Conservation (phyloP, 2,888 invertebrate genomes). For the Heterodera filipjevi region DNA sequence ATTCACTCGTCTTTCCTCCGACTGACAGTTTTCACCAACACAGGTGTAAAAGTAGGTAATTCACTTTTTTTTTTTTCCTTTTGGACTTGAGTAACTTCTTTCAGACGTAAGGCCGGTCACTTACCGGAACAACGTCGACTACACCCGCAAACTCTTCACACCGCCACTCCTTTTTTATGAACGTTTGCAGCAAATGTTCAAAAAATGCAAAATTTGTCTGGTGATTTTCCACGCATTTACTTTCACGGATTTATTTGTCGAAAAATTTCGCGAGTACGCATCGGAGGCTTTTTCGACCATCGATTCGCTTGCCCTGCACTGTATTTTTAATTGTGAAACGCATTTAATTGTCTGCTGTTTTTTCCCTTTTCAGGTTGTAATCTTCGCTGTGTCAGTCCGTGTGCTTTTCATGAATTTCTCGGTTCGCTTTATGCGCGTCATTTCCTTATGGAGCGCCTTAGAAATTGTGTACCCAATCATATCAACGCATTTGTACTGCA, state of each 20-base stretch:
- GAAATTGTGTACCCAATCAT: conserved; percentile 29
- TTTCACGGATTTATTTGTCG: conserved; percentile 36
- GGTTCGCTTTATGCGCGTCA: not conserved
- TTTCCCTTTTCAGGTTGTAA: conserved; percentile 16
- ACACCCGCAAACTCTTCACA: conserved; percentile 35
- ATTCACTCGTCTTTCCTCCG: not conserved
- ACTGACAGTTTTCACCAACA: not conserved
- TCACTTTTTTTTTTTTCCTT: not conserved
- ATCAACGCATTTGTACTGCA: conserved; percentile 19
- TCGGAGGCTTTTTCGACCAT: conserved; percentile 17
- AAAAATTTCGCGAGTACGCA: conserved; percentile 28
- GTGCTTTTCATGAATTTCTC: conserved; percentile 27
- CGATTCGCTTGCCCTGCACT: conserved; percentile 26
- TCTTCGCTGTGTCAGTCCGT: conserved; percentile 22
- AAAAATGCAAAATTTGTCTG: conserved; percentile 25
- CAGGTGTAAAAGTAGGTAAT: conserved; percentile 12
- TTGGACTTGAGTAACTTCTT: no score
- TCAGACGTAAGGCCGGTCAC: not conserved
- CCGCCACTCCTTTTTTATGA: conserved; percentile 36
- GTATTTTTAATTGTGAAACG: not conserved
- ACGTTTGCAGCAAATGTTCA: conserved; percentile 26
- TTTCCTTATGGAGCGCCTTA: conserved; percentile 29
- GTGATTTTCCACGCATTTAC: conserved; percentile 33
- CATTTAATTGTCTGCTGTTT: not conserved
- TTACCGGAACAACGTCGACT: not conserved